Evolutionary conservation across 2,888 invertebrate genomes (phyloP), one percentile per base, ranked within the genome.

Genomic region (Cremastinae sp.): DNA sequence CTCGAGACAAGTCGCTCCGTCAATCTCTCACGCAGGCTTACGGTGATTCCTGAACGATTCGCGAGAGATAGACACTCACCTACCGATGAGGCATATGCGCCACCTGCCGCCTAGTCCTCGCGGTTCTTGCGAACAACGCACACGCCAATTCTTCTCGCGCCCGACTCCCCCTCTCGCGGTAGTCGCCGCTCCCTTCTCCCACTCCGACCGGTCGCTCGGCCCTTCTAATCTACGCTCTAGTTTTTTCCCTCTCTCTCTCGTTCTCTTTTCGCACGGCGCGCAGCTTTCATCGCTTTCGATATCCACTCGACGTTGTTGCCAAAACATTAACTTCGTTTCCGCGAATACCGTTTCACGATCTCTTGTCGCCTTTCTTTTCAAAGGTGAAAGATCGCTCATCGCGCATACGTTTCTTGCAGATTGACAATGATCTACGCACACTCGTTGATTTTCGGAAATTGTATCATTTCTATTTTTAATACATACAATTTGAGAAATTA

Each of bases 281-380:
- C 75, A 78, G 81, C 72, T 70, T 75, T 73, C 69, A 68, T 75
- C 82, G 78, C 79, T 82, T 79, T 77, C 79, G 83, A 83, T 80
- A 80, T 81, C 80, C 76, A 75, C 47, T 12, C 59, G 41, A 16
- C 8, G 22, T 49, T 59, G n/a, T 37, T 28, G 12, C 2, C 9
- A 10, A 22, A 58, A 28, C 8, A n/a, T 2, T 18, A 16, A n/a
- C n/a, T 51, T 59, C 51, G 12, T 51, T 69, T 59, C 41, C 58
- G 58, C 16, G 59, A 51, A 65, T 16, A 14, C 12, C 7, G n/a
- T n/a, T n/a, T n/a, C n/a, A n/a, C n/a, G n/a, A n/a, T n/a, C n/a
- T n/a, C n/a, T n/a, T n/a, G n/a, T n/a, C n/a, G n/a, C n/a, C n/a
- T n/a, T n/a, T n/a, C n/a, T n/a, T n/a, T n/a, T n/a, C n/a, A n/a